Evolutionary conservation across 2,888 invertebrate genomes (phyloP).

Genomic region (Lysandra coridon): DNA sequence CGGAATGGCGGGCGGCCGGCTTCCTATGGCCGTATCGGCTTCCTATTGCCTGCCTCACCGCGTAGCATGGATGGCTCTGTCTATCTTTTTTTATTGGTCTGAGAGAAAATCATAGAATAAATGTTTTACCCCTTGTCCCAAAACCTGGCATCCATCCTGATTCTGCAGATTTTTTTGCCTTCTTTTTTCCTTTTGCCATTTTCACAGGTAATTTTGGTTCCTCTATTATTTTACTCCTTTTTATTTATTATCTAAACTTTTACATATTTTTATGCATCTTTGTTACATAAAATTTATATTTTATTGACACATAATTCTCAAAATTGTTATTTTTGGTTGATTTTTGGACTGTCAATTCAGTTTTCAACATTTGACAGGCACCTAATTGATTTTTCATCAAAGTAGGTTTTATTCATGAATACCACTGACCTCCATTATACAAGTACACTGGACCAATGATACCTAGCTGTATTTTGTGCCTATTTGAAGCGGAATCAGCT

Average conservation of each 20-base stretch:
- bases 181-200: slow-evolving; percentile 64
- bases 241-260: neutral
- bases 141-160: slow-evolving; percentile 76
- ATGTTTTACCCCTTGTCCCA: slow-evolving; percentile 65
- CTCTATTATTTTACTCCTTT: neutral
- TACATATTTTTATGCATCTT: neutral
- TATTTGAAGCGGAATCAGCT: too few species aligned
- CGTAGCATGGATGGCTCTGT: too few species aligned
- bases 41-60: too few species aligned
- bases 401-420: neutral
- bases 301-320: neutral
- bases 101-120: slow-evolving; percentile 33
- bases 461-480: too few species aligned
- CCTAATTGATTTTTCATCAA: neutral
- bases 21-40: too few species aligned
- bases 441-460: too few species aligned
- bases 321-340: neutral
- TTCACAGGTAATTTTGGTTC: slow-evolving; percentile 36
- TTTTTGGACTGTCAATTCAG: neutral
- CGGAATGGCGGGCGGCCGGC: too few species aligned
- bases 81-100: too few species aligned
- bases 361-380: neutral
- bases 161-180: slow-evolving; percentile 63
- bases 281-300: too few species aligned
- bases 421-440: too few species aligned